Base-by-base conservation (phyloP, 2,797 vertebrate species). In the Scolopax bukidnonensis region DNA sequence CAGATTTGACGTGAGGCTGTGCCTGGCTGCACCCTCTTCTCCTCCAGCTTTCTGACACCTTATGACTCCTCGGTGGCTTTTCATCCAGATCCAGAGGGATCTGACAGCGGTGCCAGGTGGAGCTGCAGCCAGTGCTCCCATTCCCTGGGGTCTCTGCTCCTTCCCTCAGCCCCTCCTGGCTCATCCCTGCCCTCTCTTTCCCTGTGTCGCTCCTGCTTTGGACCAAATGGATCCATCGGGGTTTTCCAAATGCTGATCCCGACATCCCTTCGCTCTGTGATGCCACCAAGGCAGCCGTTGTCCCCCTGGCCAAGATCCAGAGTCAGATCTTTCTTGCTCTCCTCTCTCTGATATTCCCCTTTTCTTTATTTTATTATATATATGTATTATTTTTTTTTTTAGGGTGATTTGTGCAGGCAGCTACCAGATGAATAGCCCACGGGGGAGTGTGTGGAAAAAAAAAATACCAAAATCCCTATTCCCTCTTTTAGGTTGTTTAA, bases 191-290 rank as follows among this genome's bases (percentile, higher is more conserved):
- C 53, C 19, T 60, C 38, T 32, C 50, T 36, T 68, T 3, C 17
- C 50, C 50, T 0, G 3, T 11, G 15, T 32, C 30, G 10, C 6
- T 24, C 43, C 50, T 23, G 12, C 33, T 48, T 9, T 51, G 21
- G 36, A 24, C 36, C 36, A 36, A 36, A 36, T 36, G 36, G 36
- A 36, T 36, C 36, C 36, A 36, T 36, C 36, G 36, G 36, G 36
- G 8, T 36, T 36, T 56, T 43, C 32, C 36, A 40, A 9, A 45
- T 6, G 16, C 36, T 63, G 63, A 53, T 38, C 28, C 74, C 1
- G 2, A 50, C 19, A 18, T 18, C 3, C 1, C 28, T 75, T 36
- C 1, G 3, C 60, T 40, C 0, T 0, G 43, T 1, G 9, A 33
- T 4, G 4, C 69, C 57, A 47, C 1, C 1, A 63, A 71, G 38